phyloP scores from a whole-genome alignment of 2,797 vertebrate genomes.

The Chelmon rostratus region DNA sequence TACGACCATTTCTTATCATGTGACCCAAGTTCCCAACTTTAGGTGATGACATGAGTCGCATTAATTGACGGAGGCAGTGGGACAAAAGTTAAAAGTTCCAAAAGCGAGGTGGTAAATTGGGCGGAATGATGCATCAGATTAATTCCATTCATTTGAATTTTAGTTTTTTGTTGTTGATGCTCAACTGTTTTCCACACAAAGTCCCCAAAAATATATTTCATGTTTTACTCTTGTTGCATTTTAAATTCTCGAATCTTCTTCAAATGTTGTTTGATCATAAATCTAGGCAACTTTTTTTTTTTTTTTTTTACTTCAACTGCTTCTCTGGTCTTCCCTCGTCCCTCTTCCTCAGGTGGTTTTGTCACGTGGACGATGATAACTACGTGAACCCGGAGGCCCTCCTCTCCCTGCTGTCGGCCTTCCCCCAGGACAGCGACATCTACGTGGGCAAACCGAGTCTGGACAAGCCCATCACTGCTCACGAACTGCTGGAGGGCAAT shows the following conservation, averaged over 20 bases:
- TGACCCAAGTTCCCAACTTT: too few relatives aligned
- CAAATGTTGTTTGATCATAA: background rate
- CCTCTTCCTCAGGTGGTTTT: slow-evolving; percentile 91
- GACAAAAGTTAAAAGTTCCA: too few relatives aligned
- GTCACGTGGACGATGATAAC: slow-evolving; percentile 95
- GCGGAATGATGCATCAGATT: too few relatives aligned
- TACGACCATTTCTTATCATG: too few relatives aligned
- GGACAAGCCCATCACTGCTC: slow-evolving; percentile 90
- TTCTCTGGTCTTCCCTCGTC: background rate
- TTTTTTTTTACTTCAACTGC: background rate
- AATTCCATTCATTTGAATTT: too few relatives aligned
- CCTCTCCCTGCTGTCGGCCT: slow-evolving; percentile 85
- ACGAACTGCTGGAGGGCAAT: slow-evolving; percentile 86
- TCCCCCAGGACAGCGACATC: slow-evolving; percentile 82
- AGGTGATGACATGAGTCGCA: too few relatives aligned
- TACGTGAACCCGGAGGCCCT: slow-evolving; percentile 90
- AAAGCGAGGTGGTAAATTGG: too few relatives aligned
- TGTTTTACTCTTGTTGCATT: too few relatives aligned
- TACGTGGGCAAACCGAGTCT: slow-evolving; percentile 94
- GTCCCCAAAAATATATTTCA: background rate
- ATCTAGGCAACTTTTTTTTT: too few relatives aligned
- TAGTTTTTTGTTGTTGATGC: background rate
- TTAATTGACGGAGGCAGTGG: too few relatives aligned
- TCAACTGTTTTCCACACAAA: background rate
- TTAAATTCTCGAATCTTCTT: too few relatives aligned